Conservation (phyloP, 2,113 vertebrate genomes). For the Barnardius zonarius region DNA sequence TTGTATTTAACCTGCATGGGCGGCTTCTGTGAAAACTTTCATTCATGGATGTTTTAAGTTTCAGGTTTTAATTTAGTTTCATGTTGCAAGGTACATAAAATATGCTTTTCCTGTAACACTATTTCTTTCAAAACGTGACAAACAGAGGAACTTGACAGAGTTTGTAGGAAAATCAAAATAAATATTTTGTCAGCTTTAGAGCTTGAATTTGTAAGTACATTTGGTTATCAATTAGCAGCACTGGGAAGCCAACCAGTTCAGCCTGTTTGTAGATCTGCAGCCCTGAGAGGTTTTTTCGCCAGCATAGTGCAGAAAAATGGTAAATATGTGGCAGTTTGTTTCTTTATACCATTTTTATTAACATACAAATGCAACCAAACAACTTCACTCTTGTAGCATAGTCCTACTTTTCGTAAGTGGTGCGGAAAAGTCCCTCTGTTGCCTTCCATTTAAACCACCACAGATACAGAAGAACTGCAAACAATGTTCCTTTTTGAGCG, state of each 20-base stretch:
- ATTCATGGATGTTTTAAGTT: not conserved
- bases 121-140: not conserved
- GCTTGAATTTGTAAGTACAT: not conserved
- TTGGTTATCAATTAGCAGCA: not conserved
- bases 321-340: not conserved
- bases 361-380: not conserved
- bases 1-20: not conserved
- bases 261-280: not conserved
- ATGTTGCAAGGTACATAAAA: not conserved
- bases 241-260: not conserved
- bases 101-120: not conserved
- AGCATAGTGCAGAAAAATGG: not conserved
- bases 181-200: not conserved
- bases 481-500: not conserved
- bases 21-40: not conserved
- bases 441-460: not conserved
- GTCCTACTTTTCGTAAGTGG: not conserved
- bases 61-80: not conserved
- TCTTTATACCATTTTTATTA: not conserved
- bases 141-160: not conserved
- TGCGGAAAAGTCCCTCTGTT: not conserved
- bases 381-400: not conserved
- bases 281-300: not conserved
- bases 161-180: not conserved
- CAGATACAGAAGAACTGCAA: not conserved